Conservation (phyloP, 2,113 vertebrate genomes). For the Anseranas semipalmata region DNA sequence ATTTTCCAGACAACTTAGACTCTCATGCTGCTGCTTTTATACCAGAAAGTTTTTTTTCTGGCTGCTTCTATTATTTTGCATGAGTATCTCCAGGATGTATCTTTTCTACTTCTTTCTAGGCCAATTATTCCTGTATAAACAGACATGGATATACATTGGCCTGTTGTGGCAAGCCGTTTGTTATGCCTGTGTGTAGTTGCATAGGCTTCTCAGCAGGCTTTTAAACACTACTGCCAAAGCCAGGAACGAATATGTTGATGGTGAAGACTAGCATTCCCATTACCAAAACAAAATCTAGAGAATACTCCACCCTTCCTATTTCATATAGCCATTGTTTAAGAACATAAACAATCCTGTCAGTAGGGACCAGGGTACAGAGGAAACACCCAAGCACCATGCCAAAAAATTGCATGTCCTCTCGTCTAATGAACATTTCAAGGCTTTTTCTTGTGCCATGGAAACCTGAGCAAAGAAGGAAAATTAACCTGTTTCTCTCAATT, state of each 20-base stretch:
- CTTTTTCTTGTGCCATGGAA: not conserved
- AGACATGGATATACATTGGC: not conserved
- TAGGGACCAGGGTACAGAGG: not conserved
- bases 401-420: not conserved
- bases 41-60: not conserved
- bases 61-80: not conserved
- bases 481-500: not conserved
- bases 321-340: not conserved
- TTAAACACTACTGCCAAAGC: not conserved
- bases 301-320: conserved; percentile 15
- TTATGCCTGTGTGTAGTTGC: not conserved
- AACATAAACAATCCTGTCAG: not conserved
- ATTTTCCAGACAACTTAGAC: not conserved
- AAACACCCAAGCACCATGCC: not conserved
- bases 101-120: not conserved
- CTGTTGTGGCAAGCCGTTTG: not conserved
- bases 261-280: not conserved
- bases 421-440: not conserved
- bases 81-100: not conserved
- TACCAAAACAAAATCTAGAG: conserved; percentile 10
- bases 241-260: not conserved
- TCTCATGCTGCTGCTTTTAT: not conserved
- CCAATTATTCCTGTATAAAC: not conserved
- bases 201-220: not conserved
- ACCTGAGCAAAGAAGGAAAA: not conserved